A percentile compares a stretch with the other conserved stretches of the same genome.
phyloP scores from a whole-genome alignment of 2,113 vertebrate genomes.

The Setophaga petechia region DNA sequence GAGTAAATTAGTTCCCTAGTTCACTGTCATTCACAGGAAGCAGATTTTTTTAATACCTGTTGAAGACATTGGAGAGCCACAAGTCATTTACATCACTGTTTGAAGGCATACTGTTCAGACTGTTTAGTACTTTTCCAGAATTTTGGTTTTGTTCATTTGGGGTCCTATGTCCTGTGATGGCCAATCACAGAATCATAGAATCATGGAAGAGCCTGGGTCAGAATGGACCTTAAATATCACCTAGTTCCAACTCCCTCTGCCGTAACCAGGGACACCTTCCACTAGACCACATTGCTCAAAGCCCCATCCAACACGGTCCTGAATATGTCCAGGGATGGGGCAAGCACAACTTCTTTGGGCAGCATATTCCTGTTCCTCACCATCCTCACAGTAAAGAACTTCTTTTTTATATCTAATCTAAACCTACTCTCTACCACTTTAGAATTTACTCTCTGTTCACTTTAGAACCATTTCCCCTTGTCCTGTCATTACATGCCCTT shows the following conservation, averaged over 20 bases:
- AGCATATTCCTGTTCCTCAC: not conserved
- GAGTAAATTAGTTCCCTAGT: not conserved
- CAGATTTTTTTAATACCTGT: not conserved
- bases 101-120: not conserved
- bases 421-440: not conserved
- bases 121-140: not conserved
- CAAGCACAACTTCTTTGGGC: not conserved
- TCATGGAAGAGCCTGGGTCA: not conserved
- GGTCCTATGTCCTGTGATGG: not conserved
- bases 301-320: not conserved
- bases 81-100: not conserved
- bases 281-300: not conserved
- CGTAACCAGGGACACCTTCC: not conserved
- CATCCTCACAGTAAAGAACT: not conserved
- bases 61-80: not conserved
- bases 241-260: not conserved
- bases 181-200: not conserved
- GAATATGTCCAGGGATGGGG: not conserved
- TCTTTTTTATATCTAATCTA: not conserved
- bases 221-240: not conserved
- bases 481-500: not conserved
- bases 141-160: not conserved
- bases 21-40: not conserved
- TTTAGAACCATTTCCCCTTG: not conserved
- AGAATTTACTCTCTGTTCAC: not conserved